Base-by-base conservation (phyloP, 2,888 invertebrate genomes). In the Eutolmus rufibarbis region DNA sequence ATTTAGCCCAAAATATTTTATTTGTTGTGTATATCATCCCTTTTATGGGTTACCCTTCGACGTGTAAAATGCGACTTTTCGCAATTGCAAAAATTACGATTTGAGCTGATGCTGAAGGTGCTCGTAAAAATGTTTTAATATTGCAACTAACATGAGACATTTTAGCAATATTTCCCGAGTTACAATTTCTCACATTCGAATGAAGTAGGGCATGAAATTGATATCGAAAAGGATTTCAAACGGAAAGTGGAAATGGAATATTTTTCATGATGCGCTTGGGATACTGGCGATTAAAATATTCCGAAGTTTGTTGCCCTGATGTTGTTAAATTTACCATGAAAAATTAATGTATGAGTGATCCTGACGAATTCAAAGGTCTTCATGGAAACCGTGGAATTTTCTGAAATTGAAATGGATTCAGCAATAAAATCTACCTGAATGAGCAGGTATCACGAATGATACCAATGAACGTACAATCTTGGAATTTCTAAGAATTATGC, bases 1-100 rank as follows among this genome's bases (percentile, higher is more conserved):
- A 56, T 81, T 81, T 56, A 23, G 51, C 7, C 28, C 23, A 81
- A 81, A 46, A 56, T 78, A 43, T 78, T 78, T 78, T 78, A 78
- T 81, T 81, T 81, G 56, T 56, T 28, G 51, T 46, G 31, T 34
- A 34, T 31, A 81, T 81, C 56, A 46, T 19, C 23, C 14, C 28
- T 78, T 43, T 78, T 78, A 78, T 78, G 78, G 37, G 8, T 19
- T 14, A 8, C 37, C 46, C 28, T 81, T 51, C 28, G 51, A 43
- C 37, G 16, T 81, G 56, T 46, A 56, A 51, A 81, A 56, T 56
- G 56, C 16, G 43, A 81, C 37, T 56, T 51, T 56, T 81, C 28
- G 46, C 56, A 31, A 56, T 81, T 81, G n/a, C 23, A 43, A 78
- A 40, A 78, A 78, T 40, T 78, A 43, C 37, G 40, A 66, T 66